These are phyloP conservation scores for Baccha elongata DNA, from an alignment of 2,888 invertebrate genomes.

Conservation along the genomic window DNA sequence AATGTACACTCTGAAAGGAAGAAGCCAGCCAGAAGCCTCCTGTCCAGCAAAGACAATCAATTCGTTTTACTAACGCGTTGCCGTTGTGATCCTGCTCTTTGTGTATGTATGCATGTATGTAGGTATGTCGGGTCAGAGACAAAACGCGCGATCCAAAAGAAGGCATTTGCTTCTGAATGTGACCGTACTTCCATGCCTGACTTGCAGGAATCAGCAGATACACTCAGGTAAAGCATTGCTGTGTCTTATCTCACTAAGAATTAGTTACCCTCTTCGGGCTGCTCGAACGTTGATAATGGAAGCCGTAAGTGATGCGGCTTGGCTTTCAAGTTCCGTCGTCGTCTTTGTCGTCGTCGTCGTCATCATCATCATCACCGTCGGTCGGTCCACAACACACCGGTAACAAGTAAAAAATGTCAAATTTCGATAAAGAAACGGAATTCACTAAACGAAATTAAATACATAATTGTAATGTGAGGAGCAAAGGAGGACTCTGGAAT, in stretches of 20 bases:
- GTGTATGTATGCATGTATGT: slow-evolving; percentile 9
- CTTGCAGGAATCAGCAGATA: neutral
- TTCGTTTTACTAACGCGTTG: slow-evolving; percentile 67
- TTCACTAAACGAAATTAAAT: slow-evolving; percentile 72
- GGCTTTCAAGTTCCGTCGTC: slow-evolving; percentile 52
- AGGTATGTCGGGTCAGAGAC: slow-evolving; percentile 55
- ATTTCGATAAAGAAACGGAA: slow-evolving; percentile 71
- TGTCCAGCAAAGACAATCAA: slow-evolving; percentile 68
- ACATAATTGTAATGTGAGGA: slow-evolving; percentile 57
- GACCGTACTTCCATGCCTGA: slow-evolving; percentile 56
- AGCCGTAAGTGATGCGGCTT: slow-evolving; percentile 68
- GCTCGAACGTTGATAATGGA: slow-evolving; percentile 64
- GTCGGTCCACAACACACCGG: neutral
- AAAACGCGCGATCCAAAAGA: slow-evolving; percentile 39
- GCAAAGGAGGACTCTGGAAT: neutral
- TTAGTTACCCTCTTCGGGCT: slow-evolving; percentile 71
- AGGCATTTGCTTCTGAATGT: slow-evolving; percentile 70
- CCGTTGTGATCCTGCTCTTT: slow-evolving; percentile 19
- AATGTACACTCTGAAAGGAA: slow-evolving; percentile 17
- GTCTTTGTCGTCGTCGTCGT: neutral
- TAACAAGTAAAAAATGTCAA: slow-evolving; percentile 63
- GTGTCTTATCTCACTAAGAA: slow-evolving; percentile 67
- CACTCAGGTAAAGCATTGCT: slow-evolving; percentile 50
- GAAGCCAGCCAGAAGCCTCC: slow-evolving; percentile 34
- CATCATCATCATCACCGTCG: neutral